Percentiles rank a stretch among this genome's conserved stretches.
Conservation (phyloP, 2,113 vertebrate genomes). For the Antigone vipio region DNA sequence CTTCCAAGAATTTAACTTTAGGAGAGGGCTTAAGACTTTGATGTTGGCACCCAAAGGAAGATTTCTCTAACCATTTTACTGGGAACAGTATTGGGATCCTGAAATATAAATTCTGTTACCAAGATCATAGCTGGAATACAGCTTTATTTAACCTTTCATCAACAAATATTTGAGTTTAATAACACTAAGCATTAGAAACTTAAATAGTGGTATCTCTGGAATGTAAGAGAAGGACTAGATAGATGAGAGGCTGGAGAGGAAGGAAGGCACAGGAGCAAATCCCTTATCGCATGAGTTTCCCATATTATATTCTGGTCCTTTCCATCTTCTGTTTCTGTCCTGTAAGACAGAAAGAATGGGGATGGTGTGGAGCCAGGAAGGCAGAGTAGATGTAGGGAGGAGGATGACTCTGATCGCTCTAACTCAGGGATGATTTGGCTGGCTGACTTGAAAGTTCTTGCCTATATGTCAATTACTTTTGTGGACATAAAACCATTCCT, state of each 20-base stretch:
- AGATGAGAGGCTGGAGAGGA: neutral
- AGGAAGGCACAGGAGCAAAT: neutral
- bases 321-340: neutral
- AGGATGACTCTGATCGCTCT: neutral
- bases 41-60: too few species aligned
- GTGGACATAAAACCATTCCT: neutral
- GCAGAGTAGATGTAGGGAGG: too few species aligned
- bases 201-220: neutral
- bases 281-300: neutral
- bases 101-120: neutral
- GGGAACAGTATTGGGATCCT: neutral
- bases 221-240: neutral
- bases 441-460: neutral
- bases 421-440: neutral
- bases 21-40: too few species aligned
- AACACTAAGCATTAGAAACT: neutral
- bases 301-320: neutral
- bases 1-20: too few species aligned
- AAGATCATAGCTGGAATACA: neutral
- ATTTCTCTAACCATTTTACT: too few species aligned
- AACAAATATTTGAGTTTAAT: too few species aligned
- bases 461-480: neutral
- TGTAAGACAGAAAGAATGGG: neutral
- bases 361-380: neutral
- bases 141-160: neutral